Evolutionary conservation across 1,140 invertebrate genomes (phyloP).

Genomic region (Drosophila neocordata): DNA sequence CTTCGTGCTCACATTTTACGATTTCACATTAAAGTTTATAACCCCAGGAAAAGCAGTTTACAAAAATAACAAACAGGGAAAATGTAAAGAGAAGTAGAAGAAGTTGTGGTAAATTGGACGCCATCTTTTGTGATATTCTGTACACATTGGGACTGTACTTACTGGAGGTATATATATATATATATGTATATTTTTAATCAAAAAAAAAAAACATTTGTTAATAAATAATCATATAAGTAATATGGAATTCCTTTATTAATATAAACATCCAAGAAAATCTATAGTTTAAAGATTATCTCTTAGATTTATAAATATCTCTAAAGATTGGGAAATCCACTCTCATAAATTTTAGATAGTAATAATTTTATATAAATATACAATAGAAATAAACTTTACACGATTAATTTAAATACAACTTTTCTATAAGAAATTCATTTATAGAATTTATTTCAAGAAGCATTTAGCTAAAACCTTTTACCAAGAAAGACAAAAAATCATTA

Average conservation of each 20-base stretch:
- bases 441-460: constrained; percentile 11
- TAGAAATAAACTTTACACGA: background rate
- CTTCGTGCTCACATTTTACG: constrained; percentile 53
- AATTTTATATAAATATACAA: background rate
- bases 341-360: background rate
- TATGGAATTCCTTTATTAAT: too few species aligned
- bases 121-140: background rate
- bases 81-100: background rate
- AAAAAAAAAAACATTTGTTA: too few species aligned
- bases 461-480: background rate
- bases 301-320: too few species aligned
- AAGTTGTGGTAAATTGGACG: background rate
- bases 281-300: too few species aligned
- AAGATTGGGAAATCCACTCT: too few species aligned
- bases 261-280: background rate
- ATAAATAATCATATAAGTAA: too few species aligned
- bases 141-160: background rate
- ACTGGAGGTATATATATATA: too few species aligned
- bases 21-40: constrained; percentile 65
- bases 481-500: constrained; percentile 6
- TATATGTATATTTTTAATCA: too few species aligned
- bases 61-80: constrained; percentile 9
- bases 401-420: background rate
- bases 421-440: background rate
- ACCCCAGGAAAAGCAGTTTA: constrained; percentile 20